These are phyloP conservation scores for Bemisia tabaci DNA, from an alignment of 1,140 invertebrate species.

Conservation along the genomic window DNA sequence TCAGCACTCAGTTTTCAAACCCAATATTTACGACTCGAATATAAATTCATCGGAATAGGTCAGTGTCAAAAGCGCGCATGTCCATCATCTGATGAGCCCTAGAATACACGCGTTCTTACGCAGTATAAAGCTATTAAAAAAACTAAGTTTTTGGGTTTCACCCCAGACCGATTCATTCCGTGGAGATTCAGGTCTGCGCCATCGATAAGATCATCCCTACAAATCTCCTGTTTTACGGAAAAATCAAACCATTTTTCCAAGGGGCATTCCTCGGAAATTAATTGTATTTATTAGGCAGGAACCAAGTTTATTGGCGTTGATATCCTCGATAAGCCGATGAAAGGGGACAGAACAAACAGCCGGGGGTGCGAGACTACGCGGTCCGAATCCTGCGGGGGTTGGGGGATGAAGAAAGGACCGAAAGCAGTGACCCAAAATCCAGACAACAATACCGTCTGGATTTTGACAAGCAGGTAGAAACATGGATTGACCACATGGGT, in stretches of 20 bases:
- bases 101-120: too few species aligned
- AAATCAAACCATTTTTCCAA: neutral
- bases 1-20: too few species aligned
- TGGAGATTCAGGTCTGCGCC: too few species aligned
- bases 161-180: neutral
- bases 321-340: neutral
- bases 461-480: neutral
- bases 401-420: neutral
- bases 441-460: neutral
- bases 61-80: too few species aligned
- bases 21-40: too few species aligned
- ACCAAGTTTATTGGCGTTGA: neutral
- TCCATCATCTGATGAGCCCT: too few species aligned
- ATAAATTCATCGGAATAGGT: too few species aligned
- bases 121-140: too few species aligned
- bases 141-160: too few species aligned
- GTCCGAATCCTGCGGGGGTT: neutral
- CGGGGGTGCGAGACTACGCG: neutral
- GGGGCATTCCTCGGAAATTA: neutral
- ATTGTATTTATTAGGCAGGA: neutral
- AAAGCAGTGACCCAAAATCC: neutral
- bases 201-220: too few species aligned
- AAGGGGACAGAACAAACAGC: neutral
- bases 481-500: neutral
- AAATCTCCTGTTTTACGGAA: neutral